A percentile compares a stretch with the other conserved stretches of the same genome.
phyloP scores from a whole-genome alignment of 2,888 invertebrate species.

The Melanotus villosus region DNA sequence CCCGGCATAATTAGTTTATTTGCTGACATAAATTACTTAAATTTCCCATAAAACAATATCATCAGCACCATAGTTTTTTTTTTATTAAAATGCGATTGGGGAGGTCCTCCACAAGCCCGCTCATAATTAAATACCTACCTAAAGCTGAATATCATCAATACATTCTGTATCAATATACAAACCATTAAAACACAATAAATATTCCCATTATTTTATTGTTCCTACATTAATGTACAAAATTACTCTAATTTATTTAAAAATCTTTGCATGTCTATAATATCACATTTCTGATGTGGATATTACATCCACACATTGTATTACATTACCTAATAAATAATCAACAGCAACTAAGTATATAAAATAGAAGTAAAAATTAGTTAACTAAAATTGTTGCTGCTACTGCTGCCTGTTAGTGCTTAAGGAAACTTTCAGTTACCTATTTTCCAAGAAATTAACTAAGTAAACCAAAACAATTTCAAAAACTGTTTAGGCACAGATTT shows the following conservation, averaged over 20 bases:
- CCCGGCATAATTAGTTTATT: no score
- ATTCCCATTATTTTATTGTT: slow-evolving; percentile 29
- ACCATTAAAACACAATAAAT: neutral
- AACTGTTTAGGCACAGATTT: slow-evolving; percentile 33
- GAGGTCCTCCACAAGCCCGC: no score
- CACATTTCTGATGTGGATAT: slow-evolving; percentile 82
- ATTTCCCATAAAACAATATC: no score
- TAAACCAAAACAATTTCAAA: neutral
- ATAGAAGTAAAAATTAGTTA: neutral
- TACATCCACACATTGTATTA: slow-evolving; percentile 66
- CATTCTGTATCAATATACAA: no score
- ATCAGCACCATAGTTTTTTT: no score
- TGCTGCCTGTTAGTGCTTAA: neutral
- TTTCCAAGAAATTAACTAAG: neutral
- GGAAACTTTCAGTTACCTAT: slow-evolving; percentile 4
- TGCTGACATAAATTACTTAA: no score
- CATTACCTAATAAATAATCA: slow-evolving; percentile 27
- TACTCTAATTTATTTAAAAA: slow-evolving; percentile 49
- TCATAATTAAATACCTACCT: no score
- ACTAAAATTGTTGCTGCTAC: neutral
- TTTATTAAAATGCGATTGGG: no score
- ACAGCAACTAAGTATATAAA: slow-evolving; percentile 2
- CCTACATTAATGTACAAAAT: slow-evolving; percentile 50
- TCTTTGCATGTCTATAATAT: slow-evolving; percentile 70
- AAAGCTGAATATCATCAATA: no score